Conservation (phyloP, 2,888 invertebrate genomes). For the Coleophora deauratella region DNA sequence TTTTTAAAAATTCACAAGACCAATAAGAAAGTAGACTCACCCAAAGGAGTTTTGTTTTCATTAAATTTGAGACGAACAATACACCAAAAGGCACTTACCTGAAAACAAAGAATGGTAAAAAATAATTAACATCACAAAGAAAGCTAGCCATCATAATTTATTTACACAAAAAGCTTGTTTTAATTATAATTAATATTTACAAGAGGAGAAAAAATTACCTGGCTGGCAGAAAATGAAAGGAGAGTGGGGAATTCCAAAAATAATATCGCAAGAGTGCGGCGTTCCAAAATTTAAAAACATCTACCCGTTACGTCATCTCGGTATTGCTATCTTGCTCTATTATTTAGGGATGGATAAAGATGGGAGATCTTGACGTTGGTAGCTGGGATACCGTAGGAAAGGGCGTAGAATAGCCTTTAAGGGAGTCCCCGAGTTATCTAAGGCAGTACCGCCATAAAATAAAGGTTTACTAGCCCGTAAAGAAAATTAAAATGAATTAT, state of each 20-base stretch:
- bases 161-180: constrained; percentile 59
- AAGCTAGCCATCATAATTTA: constrained; percentile 51
- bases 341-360: constrained; percentile 10
- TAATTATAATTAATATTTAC: constrained; percentile 71
- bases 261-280: neutral
- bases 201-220: constrained; percentile 39
- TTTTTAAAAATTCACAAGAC: too few species aligned
- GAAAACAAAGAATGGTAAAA: constrained; percentile 52
- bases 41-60: constrained; percentile 10
- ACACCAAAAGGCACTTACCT: constrained; percentile 66
- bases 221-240: neutral
- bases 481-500: constrained; percentile 75
- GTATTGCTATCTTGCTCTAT: constrained; percentile 9
- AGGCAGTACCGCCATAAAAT: constrained; percentile 64
- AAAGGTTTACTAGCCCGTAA: constrained; percentile 73
- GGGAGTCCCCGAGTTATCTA: constrained; percentile 68
- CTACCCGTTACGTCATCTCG: constrained; percentile 5
- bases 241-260: constrained; percentile 11
- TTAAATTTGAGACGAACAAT: constrained; percentile 18
- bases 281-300: constrained; percentile 4
- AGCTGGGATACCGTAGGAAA: constrained; percentile 29
- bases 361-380: constrained; percentile 6
- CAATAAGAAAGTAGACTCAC: neutral
- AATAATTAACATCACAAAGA: constrained; percentile 67
- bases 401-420: constrained; percentile 55